Conservation (phyloP, 2,888 invertebrate genomes). For the Patella caerulea region DNA sequence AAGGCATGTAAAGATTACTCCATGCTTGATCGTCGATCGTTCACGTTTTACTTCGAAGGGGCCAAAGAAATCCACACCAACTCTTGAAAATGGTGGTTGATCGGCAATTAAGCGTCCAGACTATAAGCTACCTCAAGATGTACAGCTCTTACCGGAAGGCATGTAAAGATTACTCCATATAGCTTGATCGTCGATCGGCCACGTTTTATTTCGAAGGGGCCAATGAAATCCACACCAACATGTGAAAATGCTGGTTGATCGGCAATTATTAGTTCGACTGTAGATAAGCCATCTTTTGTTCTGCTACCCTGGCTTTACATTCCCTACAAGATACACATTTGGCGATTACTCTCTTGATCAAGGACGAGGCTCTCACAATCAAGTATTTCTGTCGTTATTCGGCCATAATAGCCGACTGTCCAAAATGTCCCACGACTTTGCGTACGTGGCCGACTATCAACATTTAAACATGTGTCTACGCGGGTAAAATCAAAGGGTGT, state of each 20-base stretch:
- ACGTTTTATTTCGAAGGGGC: neutral
- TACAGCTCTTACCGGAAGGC: neutral
- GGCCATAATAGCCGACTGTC: neutral
- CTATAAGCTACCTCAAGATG: neutral
- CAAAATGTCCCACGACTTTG: neutral
- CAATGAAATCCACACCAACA: conserved; percentile 17
- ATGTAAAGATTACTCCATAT: conserved; percentile 19
- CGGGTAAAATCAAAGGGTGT: too few relatives aligned
- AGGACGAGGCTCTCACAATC: neutral
- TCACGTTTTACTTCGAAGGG: neutral
- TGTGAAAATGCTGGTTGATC: conserved; percentile 17
- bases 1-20: conserved; percentile 14
- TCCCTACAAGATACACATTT: conserved; percentile 24
- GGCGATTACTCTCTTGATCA: conserved; percentile 6
- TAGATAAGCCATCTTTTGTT: conserved; percentile 34
- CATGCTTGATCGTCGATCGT: neutral
- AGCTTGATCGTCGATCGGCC: neutral
- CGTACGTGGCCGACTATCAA: neutral
- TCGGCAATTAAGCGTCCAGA: conserved; percentile 5
- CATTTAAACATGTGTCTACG: too few relatives aligned
- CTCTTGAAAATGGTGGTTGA: conserved; percentile 16
- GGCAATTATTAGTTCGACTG: conserved; percentile 18
- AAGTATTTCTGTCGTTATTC: conserved; percentile 11
- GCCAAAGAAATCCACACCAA: conserved; percentile 17
- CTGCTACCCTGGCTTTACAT: conserved; percentile 7